Base-by-base conservation (phyloP, 2,797 vertebrate genomes). In the Macropodus opercularis region DNA sequence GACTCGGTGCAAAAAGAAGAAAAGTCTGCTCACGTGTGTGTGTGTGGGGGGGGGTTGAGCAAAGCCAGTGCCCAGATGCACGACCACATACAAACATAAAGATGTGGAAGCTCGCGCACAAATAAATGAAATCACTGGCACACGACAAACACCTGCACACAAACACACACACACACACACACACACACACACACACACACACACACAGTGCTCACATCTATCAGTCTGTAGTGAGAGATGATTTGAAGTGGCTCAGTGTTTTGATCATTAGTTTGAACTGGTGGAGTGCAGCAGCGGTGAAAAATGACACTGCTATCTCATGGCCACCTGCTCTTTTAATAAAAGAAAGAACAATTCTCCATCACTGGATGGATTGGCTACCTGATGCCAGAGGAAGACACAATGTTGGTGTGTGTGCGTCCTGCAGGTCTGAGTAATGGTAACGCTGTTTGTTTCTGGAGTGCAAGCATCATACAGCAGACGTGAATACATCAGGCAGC, bases 241-340 rank as follows among this genome's bases (percentile, higher is more conserved):
- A 84, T 84, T 85, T 85, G 74, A 67, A 81, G 70, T 51, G 13
- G 70, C 75, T 85, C 79, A 79, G 59, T 83, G 85, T 85, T 89
- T 84, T 87, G 85, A 86, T 89, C 87, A 88, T 89, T 90, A 87
- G 83, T 85, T 85, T 85, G 80, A 81, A 83, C 75, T 85, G 79
- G 68, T 76, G 84, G 68, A 77, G 87, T 77, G 84, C 69, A 26
- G 80, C 70, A 43, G 72, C 17, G 17, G 74, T 84, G 84, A 88
- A 77, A 83, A 86, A 89, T 85, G 82, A 86, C 69, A 42, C 65
- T 8, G 51, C 77, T 71, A 65, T 83, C 75, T 86, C 78, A 83
- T 57, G 75, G 82, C 85, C 87, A 87, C 86, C 82, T 88, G 87
- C 81, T 89, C 81, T 79, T 84, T 83, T 86, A 82, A 85, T 85